Evolutionary conservation across 2,797 vertebrate species (phyloP).

Genomic region (Siniperca obscura): DNA sequence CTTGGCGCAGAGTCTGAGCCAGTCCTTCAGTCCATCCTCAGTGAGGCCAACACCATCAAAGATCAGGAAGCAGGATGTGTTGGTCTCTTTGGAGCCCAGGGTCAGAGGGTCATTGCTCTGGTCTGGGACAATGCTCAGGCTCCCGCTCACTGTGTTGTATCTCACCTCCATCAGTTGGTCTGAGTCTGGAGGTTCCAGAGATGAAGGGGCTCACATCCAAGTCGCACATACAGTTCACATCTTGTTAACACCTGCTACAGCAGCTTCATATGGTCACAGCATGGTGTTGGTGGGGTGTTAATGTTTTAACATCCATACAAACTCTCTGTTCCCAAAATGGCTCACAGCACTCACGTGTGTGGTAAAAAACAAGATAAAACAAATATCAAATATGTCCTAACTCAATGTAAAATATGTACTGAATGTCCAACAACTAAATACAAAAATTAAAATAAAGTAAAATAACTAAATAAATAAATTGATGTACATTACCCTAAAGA

Average conservation of each 20-base stretch:
- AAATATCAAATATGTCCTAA: constrained; percentile 25
- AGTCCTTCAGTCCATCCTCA: constrained; percentile 91
- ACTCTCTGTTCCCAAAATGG: constrained; percentile 45
- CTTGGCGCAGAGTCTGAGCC: constrained; percentile 94
- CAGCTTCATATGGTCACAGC: constrained; percentile 51
- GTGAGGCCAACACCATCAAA: constrained; percentile 92
- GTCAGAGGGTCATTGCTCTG: constrained; percentile 75
- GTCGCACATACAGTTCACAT: constrained; percentile 44
- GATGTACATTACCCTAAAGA: constrained; percentile 50
- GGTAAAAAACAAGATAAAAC: constrained; percentile 36
- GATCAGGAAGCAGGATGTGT: constrained; percentile 86
- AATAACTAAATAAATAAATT: constrained; percentile 50
- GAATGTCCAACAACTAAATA: constrained; percentile 35
- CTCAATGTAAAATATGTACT: constrained; percentile 33
- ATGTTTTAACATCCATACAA: constrained; percentile 60
- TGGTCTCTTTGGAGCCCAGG: constrained; percentile 61
- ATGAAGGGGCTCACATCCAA: constrained; percentile 40
- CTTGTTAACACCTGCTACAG: constrained; percentile 52
- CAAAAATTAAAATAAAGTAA: constrained; percentile 31
- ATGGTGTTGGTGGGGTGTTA: constrained; percentile 66
- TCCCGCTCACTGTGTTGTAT: constrained; percentile 89
- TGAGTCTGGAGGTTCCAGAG: constrained; percentile 85
- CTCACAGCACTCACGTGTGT: constrained; percentile 52
- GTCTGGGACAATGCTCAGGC: constrained; percentile 84
- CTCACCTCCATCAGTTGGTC: constrained; percentile 90